Conservation (phyloP, 2,113 vertebrate genomes). For the Hippocampus barbouri region DNA sequence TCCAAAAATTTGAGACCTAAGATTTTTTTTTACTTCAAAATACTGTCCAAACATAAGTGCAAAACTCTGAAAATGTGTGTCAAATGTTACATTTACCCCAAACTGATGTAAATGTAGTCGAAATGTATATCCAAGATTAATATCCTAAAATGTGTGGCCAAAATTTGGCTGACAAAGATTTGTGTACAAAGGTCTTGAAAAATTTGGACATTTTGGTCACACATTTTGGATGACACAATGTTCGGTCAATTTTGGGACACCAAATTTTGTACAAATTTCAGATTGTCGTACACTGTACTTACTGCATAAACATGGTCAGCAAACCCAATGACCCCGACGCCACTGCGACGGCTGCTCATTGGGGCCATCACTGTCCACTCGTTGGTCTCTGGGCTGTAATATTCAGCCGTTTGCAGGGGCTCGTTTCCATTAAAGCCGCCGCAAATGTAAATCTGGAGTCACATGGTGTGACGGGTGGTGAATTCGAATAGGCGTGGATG, state of each 20-base stretch:
- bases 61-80: neutral
- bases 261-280: neutral
- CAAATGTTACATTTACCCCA: neutral
- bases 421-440: constrained; percentile 81
- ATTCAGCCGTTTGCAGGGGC: constrained; percentile 69
- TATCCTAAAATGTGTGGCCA: neutral
- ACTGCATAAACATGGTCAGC: constrained; percentile 34
- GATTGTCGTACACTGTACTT: constrained; percentile 14
- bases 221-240: neutral
- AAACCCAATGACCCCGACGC: constrained; percentile 32
- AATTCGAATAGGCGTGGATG: neutral
- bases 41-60: no score
- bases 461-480: neutral
- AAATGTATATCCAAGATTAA: no score
- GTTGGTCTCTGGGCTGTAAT: constrained; percentile 33
- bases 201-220: neutral
- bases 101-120: no score
- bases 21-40: no score
- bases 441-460: constrained; percentile 82
- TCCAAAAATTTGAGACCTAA: no score
- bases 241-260: neutral
- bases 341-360: constrained; percentile 27
- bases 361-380: constrained; percentile 42
- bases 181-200: neutral
- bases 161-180: neutral